A percentile compares a stretch with the other conserved stretches of the same genome.
Conservation (phyloP, 2,888 invertebrate species). For the Ormyrus labotus region DNA sequence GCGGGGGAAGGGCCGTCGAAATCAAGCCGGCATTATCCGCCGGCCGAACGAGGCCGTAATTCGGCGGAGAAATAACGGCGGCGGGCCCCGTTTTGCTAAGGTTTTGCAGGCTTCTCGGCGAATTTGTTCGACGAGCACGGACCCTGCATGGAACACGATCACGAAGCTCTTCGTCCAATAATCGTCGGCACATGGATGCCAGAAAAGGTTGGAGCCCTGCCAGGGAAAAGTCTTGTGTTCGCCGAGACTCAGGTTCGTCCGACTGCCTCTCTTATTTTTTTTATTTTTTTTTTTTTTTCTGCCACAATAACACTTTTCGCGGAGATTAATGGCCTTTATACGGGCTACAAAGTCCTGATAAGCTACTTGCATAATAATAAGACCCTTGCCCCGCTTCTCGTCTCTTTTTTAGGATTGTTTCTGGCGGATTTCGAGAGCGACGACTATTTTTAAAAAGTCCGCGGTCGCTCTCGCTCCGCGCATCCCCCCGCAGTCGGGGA, state of each 20-base stretch:
- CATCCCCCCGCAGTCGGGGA: background rate
- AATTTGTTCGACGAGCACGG: constrained; percentile 77
- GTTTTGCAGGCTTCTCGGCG: constrained; percentile 79
- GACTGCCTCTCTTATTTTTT: constrained; percentile 19
- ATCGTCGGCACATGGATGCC: constrained; percentile 94
- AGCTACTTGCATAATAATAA: constrained; percentile 53
- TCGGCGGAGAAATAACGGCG: too few species aligned
- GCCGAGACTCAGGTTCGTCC: constrained; percentile 89
- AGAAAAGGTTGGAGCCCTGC: constrained; percentile 90
- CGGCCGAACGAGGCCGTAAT: too few species aligned
- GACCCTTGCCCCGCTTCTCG: constrained; percentile 8
- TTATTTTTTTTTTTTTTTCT: background rate
- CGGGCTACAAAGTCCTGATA: constrained; percentile 39
- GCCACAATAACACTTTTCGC: constrained; percentile 54
- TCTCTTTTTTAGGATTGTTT: constrained; percentile 12
- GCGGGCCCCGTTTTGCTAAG: constrained; percentile 67
- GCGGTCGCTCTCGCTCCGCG: background rate
- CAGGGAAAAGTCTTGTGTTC: constrained; percentile 89
- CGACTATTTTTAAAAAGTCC: constrained; percentile 30
- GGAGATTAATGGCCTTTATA: constrained; percentile 50
- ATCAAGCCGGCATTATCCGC: too few species aligned
- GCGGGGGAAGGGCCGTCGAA: too few species aligned
- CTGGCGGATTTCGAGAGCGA: constrained; percentile 24
- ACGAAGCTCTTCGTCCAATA: constrained; percentile 89
- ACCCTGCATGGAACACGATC: constrained; percentile 91